Percentiles rank a stretch among this genome's conserved stretches.
Conservation (phyloP, 2,797 vertebrate species). For the Rhabdophis nuchalis region DNA sequence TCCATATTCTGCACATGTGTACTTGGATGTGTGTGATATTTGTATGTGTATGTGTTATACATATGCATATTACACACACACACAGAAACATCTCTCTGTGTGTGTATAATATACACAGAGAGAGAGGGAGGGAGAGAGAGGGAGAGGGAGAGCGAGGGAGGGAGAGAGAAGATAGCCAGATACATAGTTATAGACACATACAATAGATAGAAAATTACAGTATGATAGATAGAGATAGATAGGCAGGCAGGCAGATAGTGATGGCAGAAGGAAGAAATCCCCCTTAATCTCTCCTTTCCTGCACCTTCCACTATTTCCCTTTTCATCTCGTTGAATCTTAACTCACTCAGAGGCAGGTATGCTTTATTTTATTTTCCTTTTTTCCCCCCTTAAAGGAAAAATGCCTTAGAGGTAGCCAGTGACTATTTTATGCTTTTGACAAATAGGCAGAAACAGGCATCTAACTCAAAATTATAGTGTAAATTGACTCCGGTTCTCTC, state of each 20-base stretch:
- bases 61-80: too few species aligned
- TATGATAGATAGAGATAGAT: too few species aligned
- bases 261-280: not conserved
- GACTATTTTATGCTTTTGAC: slow-evolving; percentile 18
- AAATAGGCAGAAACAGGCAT: not conserved
- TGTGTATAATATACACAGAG: too few species aligned
- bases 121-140: too few species aligned
- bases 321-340: not conserved
- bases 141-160: too few species aligned
- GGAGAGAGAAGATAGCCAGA: too few species aligned
- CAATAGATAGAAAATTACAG: too few species aligned
- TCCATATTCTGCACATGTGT: too few species aligned
- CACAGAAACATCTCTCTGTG: too few species aligned
- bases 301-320: not conserved
- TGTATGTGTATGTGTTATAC: too few species aligned
- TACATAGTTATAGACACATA: too few species aligned
- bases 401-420: not conserved
- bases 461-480: not conserved
- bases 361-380: not conserved
- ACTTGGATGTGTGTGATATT: too few species aligned
- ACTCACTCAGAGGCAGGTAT: not conserved
- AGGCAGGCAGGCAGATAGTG: not conserved
- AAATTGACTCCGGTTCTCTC: slow-evolving; percentile 15
- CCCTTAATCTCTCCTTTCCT: not conserved
- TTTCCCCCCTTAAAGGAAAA: not conserved